These are phyloP conservation scores for Mionectes olivaceus DNA, from an alignment of 2,797 vertebrate genomes.

Conservation along the genomic window DNA sequence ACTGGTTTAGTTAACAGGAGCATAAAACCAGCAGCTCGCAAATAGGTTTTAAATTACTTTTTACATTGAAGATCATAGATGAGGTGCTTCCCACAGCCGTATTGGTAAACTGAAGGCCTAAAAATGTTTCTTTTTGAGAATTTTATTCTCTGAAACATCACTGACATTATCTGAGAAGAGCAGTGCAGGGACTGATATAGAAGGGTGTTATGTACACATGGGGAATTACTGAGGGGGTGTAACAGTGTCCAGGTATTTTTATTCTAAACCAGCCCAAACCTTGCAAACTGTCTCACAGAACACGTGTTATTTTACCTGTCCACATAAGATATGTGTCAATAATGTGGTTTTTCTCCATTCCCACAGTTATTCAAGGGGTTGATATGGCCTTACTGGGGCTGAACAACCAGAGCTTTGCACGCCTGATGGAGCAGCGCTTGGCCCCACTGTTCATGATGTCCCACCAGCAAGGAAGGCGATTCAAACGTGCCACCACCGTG, in stretches of 20 bases:
- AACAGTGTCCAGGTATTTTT: neutral
- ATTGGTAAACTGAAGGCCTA: neutral
- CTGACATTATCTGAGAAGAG: neutral
- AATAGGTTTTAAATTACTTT: neutral
- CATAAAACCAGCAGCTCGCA: neutral
- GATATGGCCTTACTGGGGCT: slow-evolving; percentile 89
- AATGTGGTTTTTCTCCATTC: neutral
- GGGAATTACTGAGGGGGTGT: neutral
- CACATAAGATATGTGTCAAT: neutral
- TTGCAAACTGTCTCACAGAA: neutral
- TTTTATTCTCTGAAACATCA: neutral
- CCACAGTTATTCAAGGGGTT: slow-evolving; percentile 94
- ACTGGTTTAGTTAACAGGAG: neutral
- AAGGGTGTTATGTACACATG: neutral
- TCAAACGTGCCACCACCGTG: slow-evolving; percentile 89
- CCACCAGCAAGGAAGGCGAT: slow-evolving; percentile 89
- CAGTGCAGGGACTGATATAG: neutral
- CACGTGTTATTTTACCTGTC: neutral
- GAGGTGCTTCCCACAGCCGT: neutral
- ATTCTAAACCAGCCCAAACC: neutral
- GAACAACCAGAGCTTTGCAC: slow-evolving; percentile 96
- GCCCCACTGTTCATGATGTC: slow-evolving; percentile 93
- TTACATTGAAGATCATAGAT: neutral
- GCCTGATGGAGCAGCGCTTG: slow-evolving; percentile 94
- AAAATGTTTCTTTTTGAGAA: neutral